Evolutionary conservation across 2,113 vertebrate genomes (phyloP).

Genomic region (Anoura caudifer): DNA sequence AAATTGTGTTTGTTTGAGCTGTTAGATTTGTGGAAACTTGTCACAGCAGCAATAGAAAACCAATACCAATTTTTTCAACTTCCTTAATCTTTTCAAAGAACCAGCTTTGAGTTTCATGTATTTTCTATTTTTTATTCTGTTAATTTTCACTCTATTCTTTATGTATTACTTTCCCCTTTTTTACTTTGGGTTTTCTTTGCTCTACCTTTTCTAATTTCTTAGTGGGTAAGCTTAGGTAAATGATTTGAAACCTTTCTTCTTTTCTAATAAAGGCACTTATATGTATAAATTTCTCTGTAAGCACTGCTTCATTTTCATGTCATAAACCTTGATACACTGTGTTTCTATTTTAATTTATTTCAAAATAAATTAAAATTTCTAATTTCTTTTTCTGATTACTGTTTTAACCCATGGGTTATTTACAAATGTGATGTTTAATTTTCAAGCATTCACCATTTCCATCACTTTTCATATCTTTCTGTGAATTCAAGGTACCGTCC

Average conservation of each 20-base stretch:
- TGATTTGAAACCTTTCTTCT: background rate
- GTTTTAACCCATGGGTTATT: background rate
- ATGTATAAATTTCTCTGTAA: background rate
- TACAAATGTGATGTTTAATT: background rate
- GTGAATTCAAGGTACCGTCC: background rate
- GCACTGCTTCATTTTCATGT: conserved; percentile 5
- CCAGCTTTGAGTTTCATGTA: background rate
- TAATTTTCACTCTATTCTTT: background rate
- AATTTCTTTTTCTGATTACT: background rate
- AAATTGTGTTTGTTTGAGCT: background rate
- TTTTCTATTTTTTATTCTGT: background rate
- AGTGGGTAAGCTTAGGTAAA: background rate
- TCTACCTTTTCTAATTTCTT: background rate
- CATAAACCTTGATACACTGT: background rate
- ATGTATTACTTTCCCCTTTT: background rate
- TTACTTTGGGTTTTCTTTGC: background rate
- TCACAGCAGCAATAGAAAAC: background rate
- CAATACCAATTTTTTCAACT: background rate
- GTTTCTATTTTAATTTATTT: background rate
- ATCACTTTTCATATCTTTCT: background rate
- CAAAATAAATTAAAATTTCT: conserved; percentile 24
- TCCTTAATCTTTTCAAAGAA: background rate
- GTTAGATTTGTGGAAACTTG: background rate
- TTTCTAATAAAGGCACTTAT: background rate
- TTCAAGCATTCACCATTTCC: background rate